A percentile compares a stretch with the other conserved stretches of the same genome.
Evolutionary conservation across 2,888 invertebrate species (phyloP).

Genomic region (Lathronympha strigana): DNA sequence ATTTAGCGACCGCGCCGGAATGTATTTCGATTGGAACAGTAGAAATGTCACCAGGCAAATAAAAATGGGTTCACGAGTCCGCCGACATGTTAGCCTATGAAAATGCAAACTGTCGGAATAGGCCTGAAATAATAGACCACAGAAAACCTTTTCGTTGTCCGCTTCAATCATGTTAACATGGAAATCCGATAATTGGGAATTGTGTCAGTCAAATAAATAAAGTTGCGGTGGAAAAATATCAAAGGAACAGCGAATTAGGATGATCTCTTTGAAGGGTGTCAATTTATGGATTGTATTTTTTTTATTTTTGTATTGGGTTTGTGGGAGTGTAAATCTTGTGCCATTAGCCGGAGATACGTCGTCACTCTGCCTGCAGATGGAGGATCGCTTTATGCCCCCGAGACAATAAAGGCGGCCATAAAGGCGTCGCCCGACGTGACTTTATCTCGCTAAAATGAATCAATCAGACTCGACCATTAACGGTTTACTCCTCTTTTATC

Average conservation of each 20-base stretch:
- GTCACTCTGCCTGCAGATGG: constrained; percentile 41
- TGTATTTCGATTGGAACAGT: constrained; percentile 23
- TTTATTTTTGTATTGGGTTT: constrained; percentile 13
- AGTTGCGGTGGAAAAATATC: constrained; percentile 11
- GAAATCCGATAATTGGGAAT: constrained; percentile 31
- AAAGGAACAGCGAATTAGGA: constrained; percentile 10
- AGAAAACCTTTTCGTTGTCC: constrained; percentile 8
- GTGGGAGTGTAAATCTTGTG: constrained; percentile 25
- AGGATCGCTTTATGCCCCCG: constrained; percentile 34
- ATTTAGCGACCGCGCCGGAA: constrained; percentile 16
- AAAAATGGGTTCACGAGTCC: constrained; percentile 21
- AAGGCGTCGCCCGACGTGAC: constrained; percentile 61
- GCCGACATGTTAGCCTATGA: constrained; percentile 15
- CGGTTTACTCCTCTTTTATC: constrained; percentile 58
- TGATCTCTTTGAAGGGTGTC: constrained; percentile 3
- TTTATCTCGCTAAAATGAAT: constrained; percentile 72
- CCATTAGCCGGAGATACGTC: constrained; percentile 47
- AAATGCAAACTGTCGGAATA: constrained; percentile 24
- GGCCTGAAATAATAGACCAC: constrained; percentile 25
- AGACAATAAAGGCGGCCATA: constrained; percentile 58
- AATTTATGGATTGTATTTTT: constrained; percentile 23
- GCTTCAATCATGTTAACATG: constrained; percentile 21
- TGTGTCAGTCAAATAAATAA: constrained; percentile 24
- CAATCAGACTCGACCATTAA: constrained; percentile 64
- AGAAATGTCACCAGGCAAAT: constrained; percentile 21